Conservation (phyloP, 2,797 vertebrate genomes). For the Limosa lapponica region DNA sequence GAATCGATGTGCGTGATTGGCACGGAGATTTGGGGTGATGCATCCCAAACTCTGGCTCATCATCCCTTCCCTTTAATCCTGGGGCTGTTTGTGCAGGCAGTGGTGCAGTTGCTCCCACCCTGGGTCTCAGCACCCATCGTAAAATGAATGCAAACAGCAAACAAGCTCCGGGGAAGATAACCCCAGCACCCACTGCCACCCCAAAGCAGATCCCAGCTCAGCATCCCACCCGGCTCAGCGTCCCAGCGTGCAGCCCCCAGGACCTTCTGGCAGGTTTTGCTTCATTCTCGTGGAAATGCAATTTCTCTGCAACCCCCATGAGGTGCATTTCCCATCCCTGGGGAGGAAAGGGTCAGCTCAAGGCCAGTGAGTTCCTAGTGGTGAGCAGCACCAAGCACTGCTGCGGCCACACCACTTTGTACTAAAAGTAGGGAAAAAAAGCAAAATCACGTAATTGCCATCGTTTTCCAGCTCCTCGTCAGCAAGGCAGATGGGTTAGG, state of each 20-base stretch:
- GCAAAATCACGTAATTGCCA: rapidly evolving
- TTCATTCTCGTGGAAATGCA: rapidly evolving
- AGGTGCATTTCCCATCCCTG: background rate
- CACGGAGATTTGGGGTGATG: background rate
- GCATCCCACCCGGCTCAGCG: rapidly evolving
- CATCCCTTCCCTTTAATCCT: background rate
- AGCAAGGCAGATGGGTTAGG: background rate
- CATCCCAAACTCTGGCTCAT: background rate
- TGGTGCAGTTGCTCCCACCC: background rate
- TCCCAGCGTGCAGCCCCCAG: rapidly evolving
- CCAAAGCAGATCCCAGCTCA: background rate
- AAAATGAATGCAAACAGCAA: rapidly evolving
- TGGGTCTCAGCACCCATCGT: background rate
- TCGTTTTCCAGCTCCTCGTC: rapidly evolving
- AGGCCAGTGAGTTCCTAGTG: background rate
- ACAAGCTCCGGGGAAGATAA: rapidly evolving
- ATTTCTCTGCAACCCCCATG: rapidly evolving
- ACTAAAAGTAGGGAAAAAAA: rapidly evolving
- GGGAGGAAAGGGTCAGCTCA: background rate
- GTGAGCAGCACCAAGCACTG: background rate
- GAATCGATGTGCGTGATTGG: rapidly evolving
- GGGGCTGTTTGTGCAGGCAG: background rate
- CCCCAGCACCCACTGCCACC: background rate
- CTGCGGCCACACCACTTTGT: rapidly evolving
- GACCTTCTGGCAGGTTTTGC: rapidly evolving